Evolutionary conservation across 2,113 vertebrate species (phyloP).

Genomic region (Pachyramphus minor): DNA sequence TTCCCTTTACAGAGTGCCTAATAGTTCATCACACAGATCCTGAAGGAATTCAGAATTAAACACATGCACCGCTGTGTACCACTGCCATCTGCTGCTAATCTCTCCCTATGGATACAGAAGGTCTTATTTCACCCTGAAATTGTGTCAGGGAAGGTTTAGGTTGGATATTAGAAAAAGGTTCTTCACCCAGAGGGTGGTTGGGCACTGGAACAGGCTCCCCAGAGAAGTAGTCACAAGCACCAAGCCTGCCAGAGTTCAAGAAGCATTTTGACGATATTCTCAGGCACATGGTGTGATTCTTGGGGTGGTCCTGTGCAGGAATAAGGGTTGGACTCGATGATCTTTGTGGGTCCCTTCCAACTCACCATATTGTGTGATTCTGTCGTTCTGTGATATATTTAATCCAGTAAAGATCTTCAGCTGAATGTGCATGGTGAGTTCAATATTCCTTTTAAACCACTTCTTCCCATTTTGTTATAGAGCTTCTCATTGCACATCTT

Average conservation of each 20-base stretch:
- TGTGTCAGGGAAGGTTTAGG: not conserved
- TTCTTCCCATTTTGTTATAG: not conserved
- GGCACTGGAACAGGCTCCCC: not conserved
- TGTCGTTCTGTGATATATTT: not conserved
- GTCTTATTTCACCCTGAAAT: not conserved
- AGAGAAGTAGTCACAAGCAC: not conserved
- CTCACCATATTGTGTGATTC: too few species aligned
- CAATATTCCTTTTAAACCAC: not conserved
- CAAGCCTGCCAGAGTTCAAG: not conserved
- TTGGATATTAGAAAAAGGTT: not conserved
- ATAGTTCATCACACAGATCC: not conserved
- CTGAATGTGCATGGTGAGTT: not conserved
- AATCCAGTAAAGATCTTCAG: not conserved
- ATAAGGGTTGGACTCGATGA: too few species aligned
- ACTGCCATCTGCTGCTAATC: slow-evolving; percentile 60
- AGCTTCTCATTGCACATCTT: not conserved
- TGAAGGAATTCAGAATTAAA: slow-evolving; percentile 31
- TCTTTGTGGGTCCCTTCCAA: too few species aligned
- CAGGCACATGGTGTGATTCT: not conserved
- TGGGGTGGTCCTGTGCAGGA: not conserved
- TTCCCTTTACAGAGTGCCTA: not conserved
- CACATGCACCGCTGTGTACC: slow-evolving; percentile 14
- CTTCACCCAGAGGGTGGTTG: not conserved
- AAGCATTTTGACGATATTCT: not conserved
- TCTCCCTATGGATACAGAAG: not conserved